phyloP scores from a whole-genome alignment of 2,113 vertebrate genomes.

The Gulo gulo region DNA sequence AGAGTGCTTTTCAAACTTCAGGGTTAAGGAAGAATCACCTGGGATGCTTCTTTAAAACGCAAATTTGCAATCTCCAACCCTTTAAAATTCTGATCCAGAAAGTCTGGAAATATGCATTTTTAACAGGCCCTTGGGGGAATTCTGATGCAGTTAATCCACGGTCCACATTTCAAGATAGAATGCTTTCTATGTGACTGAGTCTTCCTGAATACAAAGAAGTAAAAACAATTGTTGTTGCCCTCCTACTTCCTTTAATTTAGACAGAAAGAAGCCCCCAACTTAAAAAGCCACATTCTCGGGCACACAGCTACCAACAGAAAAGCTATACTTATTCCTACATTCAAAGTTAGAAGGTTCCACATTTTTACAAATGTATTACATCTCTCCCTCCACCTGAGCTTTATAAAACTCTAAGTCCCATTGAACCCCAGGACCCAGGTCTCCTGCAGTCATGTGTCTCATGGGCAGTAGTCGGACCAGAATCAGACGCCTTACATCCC shows the following conservation, averaged over 20 bases:
- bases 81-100: conserved; percentile 8
- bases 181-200: neutral
- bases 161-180: neutral
- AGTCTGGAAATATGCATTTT: neutral
- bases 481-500: neutral
- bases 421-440: neutral
- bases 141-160: neutral
- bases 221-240: neutral
- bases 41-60: neutral
- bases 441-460: too few species aligned
- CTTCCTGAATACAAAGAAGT: neutral
- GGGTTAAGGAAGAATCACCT: neutral
- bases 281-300: neutral
- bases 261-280: neutral
- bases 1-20: neutral
- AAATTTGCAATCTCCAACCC: neutral
- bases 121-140: neutral
- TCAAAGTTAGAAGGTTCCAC: neutral
- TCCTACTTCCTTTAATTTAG: neutral
- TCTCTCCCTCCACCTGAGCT: neutral
- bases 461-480: neutral
- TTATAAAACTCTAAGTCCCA: neutral
- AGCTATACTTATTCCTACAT: neutral
- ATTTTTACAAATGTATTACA: neutral
- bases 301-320: neutral